Evolutionary conservation across 2,888 invertebrate genomes (phyloP), one percentile per base, ranked within the genome.

Genomic region (Nemotelus pantherinus): DNA sequence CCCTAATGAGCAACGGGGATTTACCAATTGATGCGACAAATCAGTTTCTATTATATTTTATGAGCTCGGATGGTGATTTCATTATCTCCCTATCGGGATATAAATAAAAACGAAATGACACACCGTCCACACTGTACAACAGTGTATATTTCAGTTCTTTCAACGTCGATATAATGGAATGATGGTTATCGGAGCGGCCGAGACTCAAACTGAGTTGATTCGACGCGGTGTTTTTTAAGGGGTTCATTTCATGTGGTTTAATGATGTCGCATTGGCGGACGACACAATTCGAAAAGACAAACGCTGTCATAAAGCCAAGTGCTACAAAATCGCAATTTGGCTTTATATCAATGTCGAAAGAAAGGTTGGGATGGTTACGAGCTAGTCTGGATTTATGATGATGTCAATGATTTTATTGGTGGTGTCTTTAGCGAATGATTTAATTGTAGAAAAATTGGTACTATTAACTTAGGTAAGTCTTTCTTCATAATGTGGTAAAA

Each of bases 11-110:
- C 70, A 63, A 50, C 70, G 55, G 63, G 70, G 77, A 77, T 77
- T 77, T 77, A 77, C 77, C 77, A 77, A 77, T 77, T 77, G 77
- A 77, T 77, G 77, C 77, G 77, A 70, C 71, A 77, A 77, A 77
- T 77, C 77, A 77, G 70, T 58, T 74, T 77, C 77, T 48, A 77
- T 77, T 77, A 77, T 77, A 70, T 77, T 77, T 77, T 77, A 77
- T 77, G 77, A 57, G 53, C 70, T 77, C 70, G 50, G 77, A 76
- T 70, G 77, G 70, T 77, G 70, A 71, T 77, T 77, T 77, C 68
- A 77, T 77, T 77, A 77, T 77, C 67, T 67, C 65, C 65, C 76
- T 65, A 53, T 76, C 65, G 64, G 76, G 55, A 64, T 50, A 76
- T 76, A 76, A 76, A 76, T 76, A 65, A 74, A 72, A 74, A 74